Evolutionary conservation across 2,113 vertebrate genomes (phyloP).

Genomic region (Thymallus thymallus): DNA sequence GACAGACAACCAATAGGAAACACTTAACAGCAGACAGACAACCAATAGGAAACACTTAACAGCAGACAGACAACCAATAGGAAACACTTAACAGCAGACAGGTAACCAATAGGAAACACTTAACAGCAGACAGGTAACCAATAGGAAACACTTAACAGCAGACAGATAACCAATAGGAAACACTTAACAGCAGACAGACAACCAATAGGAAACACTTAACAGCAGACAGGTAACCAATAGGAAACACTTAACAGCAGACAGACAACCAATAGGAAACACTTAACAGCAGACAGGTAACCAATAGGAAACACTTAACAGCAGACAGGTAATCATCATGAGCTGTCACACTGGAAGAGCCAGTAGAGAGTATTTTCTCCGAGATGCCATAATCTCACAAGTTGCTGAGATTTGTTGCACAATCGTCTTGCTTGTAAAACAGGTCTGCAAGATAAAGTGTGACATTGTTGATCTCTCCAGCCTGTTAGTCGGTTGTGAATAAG

Average conservation of each 20-base stretch:
- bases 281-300: conserved; percentile 37
- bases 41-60: conserved; percentile 11
- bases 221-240: conserved; percentile 47
- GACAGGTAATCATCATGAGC: conserved; percentile 30
- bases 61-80: conserved; percentile 47
- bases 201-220: conserved; percentile 46
- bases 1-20: conserved; percentile 47
- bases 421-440: conserved; percentile 60
- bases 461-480: conserved; percentile 40
- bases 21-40: conserved; percentile 13
- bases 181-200: conserved; percentile 6
- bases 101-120: conserved; percentile 28
- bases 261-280: conserved; percentile 14
- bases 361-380: conserved; percentile 61
- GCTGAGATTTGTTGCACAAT: conserved; percentile 75
- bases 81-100: no score
- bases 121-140: conserved; percentile 37
- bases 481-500: conserved; percentile 42
- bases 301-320: no score
- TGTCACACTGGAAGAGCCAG: conserved; percentile 69
- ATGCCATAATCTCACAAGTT: conserved; percentile 18
- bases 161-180: conserved; percentile 24
- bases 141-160: conserved; percentile 26
- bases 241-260: conserved; percentile 5
- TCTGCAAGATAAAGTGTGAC: conserved; percentile 36